phyloP scores from a whole-genome alignment of 2,888 invertebrate species.

The Zelleria hepariella region DNA sequence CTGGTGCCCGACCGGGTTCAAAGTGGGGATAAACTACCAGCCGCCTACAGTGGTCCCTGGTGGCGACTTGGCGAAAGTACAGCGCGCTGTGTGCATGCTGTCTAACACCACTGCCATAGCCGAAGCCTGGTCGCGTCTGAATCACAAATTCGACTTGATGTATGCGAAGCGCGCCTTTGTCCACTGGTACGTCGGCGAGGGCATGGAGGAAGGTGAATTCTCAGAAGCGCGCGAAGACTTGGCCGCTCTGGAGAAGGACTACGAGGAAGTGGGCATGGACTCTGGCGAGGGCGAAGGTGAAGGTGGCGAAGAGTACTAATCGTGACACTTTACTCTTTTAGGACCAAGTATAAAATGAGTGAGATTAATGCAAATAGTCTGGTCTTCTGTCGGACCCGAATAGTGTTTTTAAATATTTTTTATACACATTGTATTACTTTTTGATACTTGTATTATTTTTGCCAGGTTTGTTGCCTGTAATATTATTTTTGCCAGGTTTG shows the following conservation, averaged over 20 bases:
- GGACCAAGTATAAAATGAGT: background rate
- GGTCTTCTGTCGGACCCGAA: background rate
- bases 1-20: too few species aligned
- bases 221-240: slow-evolving; percentile 88
- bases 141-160: slow-evolving; percentile 97
- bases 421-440: background rate
- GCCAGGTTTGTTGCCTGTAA: background rate
- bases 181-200: too few species aligned
- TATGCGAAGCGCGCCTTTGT: slow-evolving; percentile 97
- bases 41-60: too few species aligned
- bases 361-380: background rate
- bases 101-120: too few species aligned
- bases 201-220: slow-evolving; percentile 90
- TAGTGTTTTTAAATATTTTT: background rate
- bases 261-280: too few species aligned
- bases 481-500: background rate
- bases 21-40: too few species aligned
- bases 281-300: too few species aligned
- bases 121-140: too few species aligned
- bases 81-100: slow-evolving; percentile 98
- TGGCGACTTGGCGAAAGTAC: slow-evolving; percentile 92
- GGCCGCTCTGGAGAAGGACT: too few species aligned
- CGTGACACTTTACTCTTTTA: background rate
- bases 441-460: background rate
- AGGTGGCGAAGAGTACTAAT: slow-evolving; percentile 83